Evolutionary conservation across 1,140 invertebrate genomes (phyloP).

Genomic region (Battus philenor): DNA sequence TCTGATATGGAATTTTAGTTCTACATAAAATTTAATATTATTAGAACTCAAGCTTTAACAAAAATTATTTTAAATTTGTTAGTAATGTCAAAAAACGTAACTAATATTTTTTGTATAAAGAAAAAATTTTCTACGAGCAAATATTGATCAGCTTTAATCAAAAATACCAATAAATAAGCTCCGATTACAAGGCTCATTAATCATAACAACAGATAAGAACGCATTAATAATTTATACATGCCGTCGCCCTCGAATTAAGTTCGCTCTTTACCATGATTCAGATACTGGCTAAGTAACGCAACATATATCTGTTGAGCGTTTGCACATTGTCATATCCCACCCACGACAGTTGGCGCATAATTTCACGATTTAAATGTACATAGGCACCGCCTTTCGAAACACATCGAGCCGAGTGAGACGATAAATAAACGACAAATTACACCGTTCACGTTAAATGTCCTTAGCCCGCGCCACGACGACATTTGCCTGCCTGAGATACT

Average conservation of each 20-base stretch:
- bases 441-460: constrained; percentile 36
- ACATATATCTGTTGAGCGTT: constrained; percentile 30
- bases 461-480: constrained; percentile 42
- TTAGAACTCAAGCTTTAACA: too few relatives aligned
- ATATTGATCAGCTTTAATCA: not conserved
- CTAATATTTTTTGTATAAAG: too few relatives aligned
- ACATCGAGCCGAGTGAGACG: constrained; percentile 45
- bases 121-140: not conserved
- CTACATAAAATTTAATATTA: too few relatives aligned
- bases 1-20: too few relatives aligned
- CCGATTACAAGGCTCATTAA: constrained; percentile 3
- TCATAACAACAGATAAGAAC: constrained; percentile 13
- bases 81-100: too few relatives aligned
- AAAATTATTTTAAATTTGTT: too few relatives aligned
- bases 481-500: constrained; percentile 60
- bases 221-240: constrained; percentile 15
- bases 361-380: constrained; percentile 58
- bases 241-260: constrained; percentile 10
- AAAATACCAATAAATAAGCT: not conserved
- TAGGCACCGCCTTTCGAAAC: constrained; percentile 51
- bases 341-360: constrained; percentile 54
- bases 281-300: constrained; percentile 8
- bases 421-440: constrained; percentile 71
- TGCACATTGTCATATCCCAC: constrained; percentile 61
- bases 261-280: constrained; percentile 14